phyloP scores from a whole-genome alignment of 1,140 invertebrate genomes.

The Drosophila ogumai region DNA sequence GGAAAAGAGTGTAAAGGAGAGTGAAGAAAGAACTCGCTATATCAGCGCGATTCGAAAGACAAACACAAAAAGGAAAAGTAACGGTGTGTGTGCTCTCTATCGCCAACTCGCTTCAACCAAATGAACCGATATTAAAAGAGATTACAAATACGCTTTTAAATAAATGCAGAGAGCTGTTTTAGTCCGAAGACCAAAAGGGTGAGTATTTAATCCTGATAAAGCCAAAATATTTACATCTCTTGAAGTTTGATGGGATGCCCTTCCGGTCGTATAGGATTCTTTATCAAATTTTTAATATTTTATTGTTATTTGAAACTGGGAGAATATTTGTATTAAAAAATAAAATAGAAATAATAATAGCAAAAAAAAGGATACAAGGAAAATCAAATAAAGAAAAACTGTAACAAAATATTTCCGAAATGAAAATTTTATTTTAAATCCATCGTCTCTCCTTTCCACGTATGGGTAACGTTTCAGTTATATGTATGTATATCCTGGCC shows the following conservation, averaged over 20 bases:
- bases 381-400: too few species aligned
- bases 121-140: constrained; percentile 28
- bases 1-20: constrained; percentile 7
- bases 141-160: constrained; percentile 15
- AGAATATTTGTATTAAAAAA: too few species aligned
- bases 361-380: too few species aligned
- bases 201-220: background rate
- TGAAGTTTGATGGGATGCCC: background rate
- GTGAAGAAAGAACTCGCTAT: constrained; percentile 6
- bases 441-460: background rate
- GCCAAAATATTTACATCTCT: background rate
- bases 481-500: background rate
- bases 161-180: constrained; percentile 28
- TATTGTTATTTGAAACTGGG: too few species aligned
- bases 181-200: constrained; percentile 13
- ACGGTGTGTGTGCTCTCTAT: constrained; percentile 5
- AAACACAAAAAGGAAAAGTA: constrained; percentile 17
- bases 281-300: background rate
- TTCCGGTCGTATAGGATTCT: background rate
- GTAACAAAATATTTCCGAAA: background rate
- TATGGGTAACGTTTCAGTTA: background rate
- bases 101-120: constrained; percentile 11
- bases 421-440: background rate
- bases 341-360: too few species aligned
- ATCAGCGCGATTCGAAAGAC: constrained; percentile 25